phyloP scores from a whole-genome alignment of 2,797 vertebrate genomes.

The Spheniscus humboldti region DNA sequence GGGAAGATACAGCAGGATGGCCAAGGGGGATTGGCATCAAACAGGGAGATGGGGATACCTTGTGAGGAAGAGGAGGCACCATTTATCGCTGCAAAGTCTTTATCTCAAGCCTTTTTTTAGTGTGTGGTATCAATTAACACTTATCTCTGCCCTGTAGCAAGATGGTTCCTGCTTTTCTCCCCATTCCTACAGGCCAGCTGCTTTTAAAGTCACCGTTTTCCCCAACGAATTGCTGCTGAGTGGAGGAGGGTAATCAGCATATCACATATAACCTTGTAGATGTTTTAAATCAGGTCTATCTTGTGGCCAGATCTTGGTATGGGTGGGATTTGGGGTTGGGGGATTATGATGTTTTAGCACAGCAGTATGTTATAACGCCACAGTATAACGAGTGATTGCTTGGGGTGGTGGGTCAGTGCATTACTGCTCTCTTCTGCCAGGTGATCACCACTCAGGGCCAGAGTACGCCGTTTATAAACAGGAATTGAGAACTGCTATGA shows the following conservation, averaged over 20 bases:
- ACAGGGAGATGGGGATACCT: not conserved
- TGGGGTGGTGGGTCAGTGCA: not conserved
- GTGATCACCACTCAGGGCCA: not conserved
- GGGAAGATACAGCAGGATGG: not conserved
- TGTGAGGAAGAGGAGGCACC: not conserved
- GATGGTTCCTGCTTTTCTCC: not conserved
- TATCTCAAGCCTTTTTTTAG: not conserved
- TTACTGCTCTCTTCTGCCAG: not conserved
- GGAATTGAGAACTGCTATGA: not conserved
- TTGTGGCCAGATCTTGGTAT: not conserved
- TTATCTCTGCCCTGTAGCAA: not conserved
- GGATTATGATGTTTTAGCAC: not conserved
- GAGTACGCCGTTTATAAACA: not conserved
- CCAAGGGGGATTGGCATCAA: not conserved
- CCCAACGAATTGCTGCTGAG: not conserved
- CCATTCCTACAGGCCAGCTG: not conserved
- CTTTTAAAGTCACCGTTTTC: not conserved
- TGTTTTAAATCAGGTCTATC: not conserved
- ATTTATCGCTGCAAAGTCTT: not conserved
- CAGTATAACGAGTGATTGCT: not conserved
- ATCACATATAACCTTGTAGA: not conserved
- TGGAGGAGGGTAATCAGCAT: not conserved
- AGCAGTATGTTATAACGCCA: not conserved
- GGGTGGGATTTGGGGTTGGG: not conserved
- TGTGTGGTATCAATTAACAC: not conserved